Base-by-base conservation (phyloP, 64 coral and sea anemone species). In the Platygyra sinensis region DNA sequence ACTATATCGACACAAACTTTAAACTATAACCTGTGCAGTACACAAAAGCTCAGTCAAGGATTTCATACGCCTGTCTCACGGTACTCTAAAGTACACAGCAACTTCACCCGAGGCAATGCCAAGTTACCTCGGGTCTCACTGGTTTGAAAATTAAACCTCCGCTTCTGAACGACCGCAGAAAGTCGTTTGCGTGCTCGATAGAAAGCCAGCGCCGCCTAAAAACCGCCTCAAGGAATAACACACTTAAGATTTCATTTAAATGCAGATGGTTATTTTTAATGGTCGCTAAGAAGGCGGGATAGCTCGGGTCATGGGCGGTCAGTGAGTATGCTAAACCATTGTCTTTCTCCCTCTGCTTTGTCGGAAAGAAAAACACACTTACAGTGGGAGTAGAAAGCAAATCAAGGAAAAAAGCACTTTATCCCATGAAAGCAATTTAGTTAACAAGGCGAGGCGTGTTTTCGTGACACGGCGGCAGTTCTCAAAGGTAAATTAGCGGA, bases 181-280 rank as follows among this genome's bases (percentile, higher is more conserved):
- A 57, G 10, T 10, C 22, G 22, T 64, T 85, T 63, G 81, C 81
- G 81, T 85, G 81, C 62, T 25, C 27, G 32, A 2, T 51, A 30
- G 2, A 39, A 33, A 63, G 19, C 29, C 12, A 46, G 69, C 30
- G 29, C 78, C 78, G 55, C 52, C 54, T 29, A 60, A 69, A 80
- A 85, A 71, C 62, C 63, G 81, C 81, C 63, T 69, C 7, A 50
- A 85, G 60, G 49, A 85, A 46, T 24, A 85, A 83, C 31, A 17
- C 81, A 71, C 81, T 85, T 49, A 71, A 85, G 81, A 85, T 85
- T 14, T 85, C 42, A 85, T 72, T 42, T 67, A 85, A 42, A 38
- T 32, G 24, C 10, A 22, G 33, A 72, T 72, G 38, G 20, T 12
- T 42, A 51, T 72, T 71, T 46, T n/a, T 50, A 85, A 71, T 67